These are phyloP conservation scores for Drosophila macrothrix DNA, from an alignment of 2,888 invertebrate genomes.

Conservation along the genomic window DNA sequence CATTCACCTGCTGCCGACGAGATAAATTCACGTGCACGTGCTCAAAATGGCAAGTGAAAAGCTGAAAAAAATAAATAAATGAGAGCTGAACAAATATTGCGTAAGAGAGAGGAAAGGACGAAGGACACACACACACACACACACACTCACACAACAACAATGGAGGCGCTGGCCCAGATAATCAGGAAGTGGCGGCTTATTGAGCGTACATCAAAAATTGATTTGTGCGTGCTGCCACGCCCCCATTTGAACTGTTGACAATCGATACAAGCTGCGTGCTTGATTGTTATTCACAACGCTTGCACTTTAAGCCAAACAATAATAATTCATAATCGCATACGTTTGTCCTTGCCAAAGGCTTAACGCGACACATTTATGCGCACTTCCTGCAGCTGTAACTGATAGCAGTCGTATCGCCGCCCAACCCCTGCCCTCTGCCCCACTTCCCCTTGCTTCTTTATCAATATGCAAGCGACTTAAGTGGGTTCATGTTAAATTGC, in stretches of 20 bases:
- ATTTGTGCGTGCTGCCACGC: conserved; percentile 56
- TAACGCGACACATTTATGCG: conserved; percentile 74
- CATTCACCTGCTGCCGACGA: conserved; percentile 60
- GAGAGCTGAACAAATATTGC: conserved; percentile 5
- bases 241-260: conserved; percentile 24
- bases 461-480: conserved; percentile 77
- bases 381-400: conserved; percentile 79
- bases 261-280: conserved; percentile 66
- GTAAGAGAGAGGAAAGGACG: conserved; percentile 19
- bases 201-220: conserved; percentile 79
- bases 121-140: conserved; percentile 33
- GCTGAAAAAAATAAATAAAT: conserved; percentile 33
- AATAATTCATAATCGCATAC: conserved; percentile 80
- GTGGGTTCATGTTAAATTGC: conserved; percentile 64
- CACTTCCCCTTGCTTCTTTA: conserved; percentile 46
- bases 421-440: no score
- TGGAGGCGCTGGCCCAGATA: conserved; percentile 63
- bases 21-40: conserved; percentile 65
- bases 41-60: conserved; percentile 57
- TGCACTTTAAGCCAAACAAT: conserved; percentile 70
- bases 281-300: conserved; percentile 35
- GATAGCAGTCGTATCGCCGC: conserved; percentile 53
- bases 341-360: conserved; percentile 72
- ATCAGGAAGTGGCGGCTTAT: conserved; percentile 79
- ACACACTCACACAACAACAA: conserved; percentile 46